Conservation (phyloP, 2,888 invertebrate genomes). For the Gryllus longicercus region DNA sequence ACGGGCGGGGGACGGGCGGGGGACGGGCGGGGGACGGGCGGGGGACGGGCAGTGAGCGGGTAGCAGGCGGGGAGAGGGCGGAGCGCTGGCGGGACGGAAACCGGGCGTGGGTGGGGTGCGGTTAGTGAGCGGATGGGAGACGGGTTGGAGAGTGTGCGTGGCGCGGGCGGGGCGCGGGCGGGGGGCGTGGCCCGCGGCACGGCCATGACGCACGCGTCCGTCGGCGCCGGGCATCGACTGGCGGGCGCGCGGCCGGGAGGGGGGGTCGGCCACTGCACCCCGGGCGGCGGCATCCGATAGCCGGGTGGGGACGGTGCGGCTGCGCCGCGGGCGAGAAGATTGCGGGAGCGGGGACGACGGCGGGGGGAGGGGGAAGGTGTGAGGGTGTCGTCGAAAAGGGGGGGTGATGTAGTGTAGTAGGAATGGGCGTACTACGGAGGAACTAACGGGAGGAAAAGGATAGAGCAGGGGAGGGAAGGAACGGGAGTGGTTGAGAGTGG, state of each 20-base stretch:
- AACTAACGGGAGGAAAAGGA: background rate
- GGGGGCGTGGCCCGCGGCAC: background rate
- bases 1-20: background rate
- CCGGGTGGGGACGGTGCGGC: background rate
- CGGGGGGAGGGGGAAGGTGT: fast-evolving
- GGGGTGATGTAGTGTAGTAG: no score
- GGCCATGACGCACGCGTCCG: no score
- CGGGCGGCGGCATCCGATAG: background rate
- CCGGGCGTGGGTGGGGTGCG: background rate
- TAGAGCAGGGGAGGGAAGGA: background rate
- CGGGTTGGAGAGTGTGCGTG: constrained; percentile 18
- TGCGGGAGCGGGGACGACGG: background rate
- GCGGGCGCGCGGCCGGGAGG: background rate
- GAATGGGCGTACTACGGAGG: background rate
- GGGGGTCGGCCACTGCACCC: background rate
- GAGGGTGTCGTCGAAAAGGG: background rate
- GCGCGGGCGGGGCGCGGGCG: constrained; percentile 20
- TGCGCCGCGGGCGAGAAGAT: background rate
- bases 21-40: background rate
- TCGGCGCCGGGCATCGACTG: no score
- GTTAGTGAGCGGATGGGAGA: constrained; percentile 18
- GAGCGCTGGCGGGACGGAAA: background rate
- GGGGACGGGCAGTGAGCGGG: no score
- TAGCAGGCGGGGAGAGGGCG: constrained; percentile 12
- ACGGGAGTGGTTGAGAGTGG: constrained; percentile 19